Percentiles rank a stretch among this genome's conserved stretches.
phyloP scores from a whole-genome alignment of 1,140 invertebrate species.

The Lepidurus arcticus region DNA sequence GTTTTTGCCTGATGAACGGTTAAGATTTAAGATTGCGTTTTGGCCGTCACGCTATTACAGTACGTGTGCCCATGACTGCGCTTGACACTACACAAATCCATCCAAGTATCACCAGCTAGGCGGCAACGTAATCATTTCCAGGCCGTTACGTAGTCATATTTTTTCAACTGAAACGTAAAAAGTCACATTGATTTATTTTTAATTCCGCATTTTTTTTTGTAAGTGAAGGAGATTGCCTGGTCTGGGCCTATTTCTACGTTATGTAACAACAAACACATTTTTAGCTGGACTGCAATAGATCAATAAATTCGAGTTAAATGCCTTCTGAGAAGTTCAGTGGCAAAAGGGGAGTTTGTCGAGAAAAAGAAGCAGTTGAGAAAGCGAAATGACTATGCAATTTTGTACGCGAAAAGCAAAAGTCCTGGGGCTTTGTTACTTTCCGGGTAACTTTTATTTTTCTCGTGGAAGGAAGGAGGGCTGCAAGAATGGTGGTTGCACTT shows the following conservation, averaged over 20 bases:
- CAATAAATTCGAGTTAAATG: background rate
- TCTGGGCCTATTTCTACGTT: background rate
- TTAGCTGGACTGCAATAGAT: background rate
- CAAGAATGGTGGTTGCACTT: constrained; percentile 3
- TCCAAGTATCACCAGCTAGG: background rate
- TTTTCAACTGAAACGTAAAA: background rate
- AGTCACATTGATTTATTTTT: constrained; percentile 1
- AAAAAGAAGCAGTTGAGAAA: background rate
- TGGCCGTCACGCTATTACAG: constrained; percentile 15
- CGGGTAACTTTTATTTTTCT: constrained; percentile 19
- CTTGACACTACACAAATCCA: background rate
- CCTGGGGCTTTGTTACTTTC: background rate
- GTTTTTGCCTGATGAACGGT: constrained; percentile 25
- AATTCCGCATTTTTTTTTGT: background rate
- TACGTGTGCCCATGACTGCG: constrained; percentile 16
- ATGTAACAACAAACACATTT: background rate
- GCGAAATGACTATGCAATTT: constrained; percentile 8
- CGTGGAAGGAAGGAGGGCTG: background rate
- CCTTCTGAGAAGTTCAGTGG: background rate
- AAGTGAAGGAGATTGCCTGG: too few relatives aligned
- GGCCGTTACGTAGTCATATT: constrained; percentile 3
- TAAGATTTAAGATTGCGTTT: constrained; percentile 29
- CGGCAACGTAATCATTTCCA: constrained; percentile 17
- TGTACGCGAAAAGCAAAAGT: background rate
- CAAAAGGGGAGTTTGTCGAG: background rate